phyloP scores from a whole-genome alignment of 2,113 vertebrate genomes.

The Aptenodytes patagonicus region DNA sequence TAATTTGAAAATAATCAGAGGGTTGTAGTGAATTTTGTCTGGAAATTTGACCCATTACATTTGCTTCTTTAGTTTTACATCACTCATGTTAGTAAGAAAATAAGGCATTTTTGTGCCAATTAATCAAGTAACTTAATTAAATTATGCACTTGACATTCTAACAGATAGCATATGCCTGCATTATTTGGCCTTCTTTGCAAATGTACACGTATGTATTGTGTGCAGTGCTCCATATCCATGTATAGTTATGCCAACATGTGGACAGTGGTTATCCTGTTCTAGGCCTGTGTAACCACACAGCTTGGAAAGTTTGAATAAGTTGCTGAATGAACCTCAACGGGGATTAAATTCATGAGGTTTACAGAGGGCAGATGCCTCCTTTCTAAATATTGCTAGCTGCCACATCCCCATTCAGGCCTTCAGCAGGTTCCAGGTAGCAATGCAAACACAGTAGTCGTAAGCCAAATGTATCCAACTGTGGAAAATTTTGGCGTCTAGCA shows the following conservation, averaged over 20 bases:
- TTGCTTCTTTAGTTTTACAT: not conserved
- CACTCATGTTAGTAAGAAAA: not conserved
- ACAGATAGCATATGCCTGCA: not conserved
- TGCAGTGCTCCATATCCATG: not conserved
- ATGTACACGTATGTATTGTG: accelerated
- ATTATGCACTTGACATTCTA: not conserved
- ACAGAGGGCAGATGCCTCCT: not conserved
- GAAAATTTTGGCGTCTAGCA: not conserved
- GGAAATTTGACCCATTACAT: not conserved
- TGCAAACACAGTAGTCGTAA: not conserved
- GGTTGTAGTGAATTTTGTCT: not conserved
- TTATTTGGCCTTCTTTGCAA: not conserved
- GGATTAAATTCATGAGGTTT: not conserved
- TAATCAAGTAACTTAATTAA: not conserved
- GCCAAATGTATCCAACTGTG: not conserved
- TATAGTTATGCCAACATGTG: not conserved
- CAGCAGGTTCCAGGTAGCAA: not conserved
- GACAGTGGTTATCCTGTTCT: not conserved
- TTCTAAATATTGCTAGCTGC: not conserved
- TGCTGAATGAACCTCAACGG: not conserved
- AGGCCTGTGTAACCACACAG: not conserved
- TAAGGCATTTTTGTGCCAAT: not conserved
- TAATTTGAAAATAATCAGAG: not conserved
- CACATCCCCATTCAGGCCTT: not conserved
- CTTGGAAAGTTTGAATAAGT: not conserved